These are phyloP conservation scores for Noctua janthe DNA, from an alignment of 2,888 invertebrate species.

Conservation along the genomic window DNA sequence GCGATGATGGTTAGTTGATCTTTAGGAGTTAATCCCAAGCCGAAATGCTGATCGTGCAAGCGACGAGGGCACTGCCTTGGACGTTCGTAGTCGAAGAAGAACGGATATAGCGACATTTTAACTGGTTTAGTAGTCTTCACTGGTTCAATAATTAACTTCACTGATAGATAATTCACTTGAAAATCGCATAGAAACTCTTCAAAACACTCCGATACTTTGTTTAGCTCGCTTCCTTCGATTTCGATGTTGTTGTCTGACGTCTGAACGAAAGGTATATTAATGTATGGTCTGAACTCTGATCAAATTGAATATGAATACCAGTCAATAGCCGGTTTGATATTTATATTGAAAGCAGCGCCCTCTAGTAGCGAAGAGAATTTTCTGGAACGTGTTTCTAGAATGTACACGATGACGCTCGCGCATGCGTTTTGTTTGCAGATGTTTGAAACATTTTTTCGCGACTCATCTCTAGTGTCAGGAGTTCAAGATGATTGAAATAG, in stretches of 20 bases:
- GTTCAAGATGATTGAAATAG: not conserved
- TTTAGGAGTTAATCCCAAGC: constrained; percentile 78
- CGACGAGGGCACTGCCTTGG: constrained; percentile 69
- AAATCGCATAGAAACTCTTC: not conserved
- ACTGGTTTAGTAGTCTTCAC: constrained; percentile 14
- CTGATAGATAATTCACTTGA: not conserved
- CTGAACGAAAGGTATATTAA: no score
- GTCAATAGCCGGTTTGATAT: constrained; percentile 46
- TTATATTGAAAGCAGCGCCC: constrained; percentile 76
- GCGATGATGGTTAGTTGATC: constrained; percentile 78
- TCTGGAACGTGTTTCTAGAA: constrained; percentile 72
- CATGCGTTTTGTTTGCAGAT: constrained; percentile 51
- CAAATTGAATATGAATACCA: constrained; percentile 51
- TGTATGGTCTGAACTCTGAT: no score
- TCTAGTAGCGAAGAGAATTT: constrained; percentile 72
- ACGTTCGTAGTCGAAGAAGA: constrained; percentile 76
- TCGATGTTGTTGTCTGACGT: constrained; percentile 48
- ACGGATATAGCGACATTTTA: constrained; percentile 85
- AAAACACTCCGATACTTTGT: constrained; percentile 18
- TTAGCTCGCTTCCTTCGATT: constrained; percentile 44
- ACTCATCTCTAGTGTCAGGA: not conserved
- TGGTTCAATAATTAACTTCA: not conserved
- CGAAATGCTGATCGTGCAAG: constrained; percentile 78
- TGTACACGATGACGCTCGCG: constrained; percentile 27
- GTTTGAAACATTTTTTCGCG: constrained; percentile 67